Conservation (phyloP, 2,113 vertebrate genomes). For the Pseudolaguvia tuberculata region DNA sequence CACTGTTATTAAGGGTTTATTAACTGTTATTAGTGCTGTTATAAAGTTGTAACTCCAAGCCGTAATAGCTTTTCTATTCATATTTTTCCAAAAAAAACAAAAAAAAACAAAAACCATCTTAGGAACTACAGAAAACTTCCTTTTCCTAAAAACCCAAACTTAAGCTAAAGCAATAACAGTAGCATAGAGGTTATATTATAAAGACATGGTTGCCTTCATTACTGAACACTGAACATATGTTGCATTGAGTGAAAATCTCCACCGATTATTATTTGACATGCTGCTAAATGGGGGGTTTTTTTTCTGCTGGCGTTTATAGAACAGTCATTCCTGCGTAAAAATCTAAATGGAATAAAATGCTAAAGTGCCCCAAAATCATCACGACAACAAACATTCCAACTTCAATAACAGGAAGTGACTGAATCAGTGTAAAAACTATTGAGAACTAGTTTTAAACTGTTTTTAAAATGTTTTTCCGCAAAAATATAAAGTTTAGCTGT, state of each 20-base stretch:
- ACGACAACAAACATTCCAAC: slow-evolving; percentile 54
- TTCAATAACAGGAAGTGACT: background rate
- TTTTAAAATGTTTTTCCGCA: background rate
- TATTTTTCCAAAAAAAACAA: background rate
- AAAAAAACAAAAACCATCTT: slow-evolving; percentile 7
- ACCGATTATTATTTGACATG: slow-evolving; percentile 49
- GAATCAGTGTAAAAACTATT: background rate
- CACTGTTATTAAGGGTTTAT: slow-evolving; percentile 30
- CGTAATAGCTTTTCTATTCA: background rate
- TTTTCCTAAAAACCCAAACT: background rate
- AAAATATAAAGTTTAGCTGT: background rate
- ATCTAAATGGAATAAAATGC: background rate
- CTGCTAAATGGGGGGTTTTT: slow-evolving; percentile 37
- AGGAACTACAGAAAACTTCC: slow-evolving; percentile 10
- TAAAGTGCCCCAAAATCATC: slow-evolving; percentile 50
- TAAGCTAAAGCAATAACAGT: slow-evolving; percentile 27
- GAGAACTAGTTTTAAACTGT: background rate
- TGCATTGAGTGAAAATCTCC: slow-evolving; percentile 46
- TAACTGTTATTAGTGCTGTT: slow-evolving; percentile 30
- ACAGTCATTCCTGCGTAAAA: slow-evolving; percentile 42
- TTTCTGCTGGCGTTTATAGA: slow-evolving; percentile 35
- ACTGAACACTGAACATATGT: slow-evolving; percentile 42
- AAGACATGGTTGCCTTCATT: slow-evolving; percentile 17
- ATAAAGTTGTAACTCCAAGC: slow-evolving; percentile 14
- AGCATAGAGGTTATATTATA: slow-evolving; percentile 32